Percentiles rank a stretch among this genome's conserved stretches.
Evolutionary conservation across 2,113 vertebrate genomes (phyloP).

Genomic region (Brachyistius frenatus): DNA sequence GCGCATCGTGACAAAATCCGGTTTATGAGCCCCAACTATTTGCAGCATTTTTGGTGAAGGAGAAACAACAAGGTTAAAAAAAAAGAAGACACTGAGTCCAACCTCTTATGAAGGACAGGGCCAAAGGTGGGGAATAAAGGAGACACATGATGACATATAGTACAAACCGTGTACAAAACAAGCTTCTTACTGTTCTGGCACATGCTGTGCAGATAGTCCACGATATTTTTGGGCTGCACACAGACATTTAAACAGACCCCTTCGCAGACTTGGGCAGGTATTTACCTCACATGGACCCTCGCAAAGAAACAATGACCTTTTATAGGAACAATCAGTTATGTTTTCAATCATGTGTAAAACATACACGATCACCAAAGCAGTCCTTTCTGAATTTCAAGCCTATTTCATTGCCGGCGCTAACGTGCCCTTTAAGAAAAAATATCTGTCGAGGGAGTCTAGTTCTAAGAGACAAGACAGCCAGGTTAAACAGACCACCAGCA

Average conservation of each 20-base stretch:
- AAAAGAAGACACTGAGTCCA: too few species aligned
- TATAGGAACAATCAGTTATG: slow-evolving; percentile 5
- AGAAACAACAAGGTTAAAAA: background rate
- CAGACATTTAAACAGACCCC: background rate
- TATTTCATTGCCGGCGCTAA: background rate
- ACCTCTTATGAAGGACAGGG: too few species aligned
- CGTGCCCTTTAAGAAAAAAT: slow-evolving; percentile 40
- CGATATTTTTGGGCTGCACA: background rate
- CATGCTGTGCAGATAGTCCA: background rate
- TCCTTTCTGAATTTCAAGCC: background rate
- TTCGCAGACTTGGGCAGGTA: background rate
- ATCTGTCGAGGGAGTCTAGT: slow-evolving; percentile 26
- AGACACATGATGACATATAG: background rate
- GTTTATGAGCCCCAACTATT: background rate
- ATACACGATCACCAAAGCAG: background rate
- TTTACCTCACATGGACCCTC: background rate
- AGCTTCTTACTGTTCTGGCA: background rate
- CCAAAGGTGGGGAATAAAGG: too few species aligned
- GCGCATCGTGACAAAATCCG: background rate
- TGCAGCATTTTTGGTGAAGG: background rate
- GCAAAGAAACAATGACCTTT: background rate
- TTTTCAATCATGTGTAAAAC: background rate
- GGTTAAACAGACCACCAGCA: slow-evolving; percentile 60
- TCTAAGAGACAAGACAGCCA: slow-evolving; percentile 36
- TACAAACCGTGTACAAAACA: background rate